Conservation (phyloP, 2,797 vertebrate genomes). For the Eulemur coronatus region DNA sequence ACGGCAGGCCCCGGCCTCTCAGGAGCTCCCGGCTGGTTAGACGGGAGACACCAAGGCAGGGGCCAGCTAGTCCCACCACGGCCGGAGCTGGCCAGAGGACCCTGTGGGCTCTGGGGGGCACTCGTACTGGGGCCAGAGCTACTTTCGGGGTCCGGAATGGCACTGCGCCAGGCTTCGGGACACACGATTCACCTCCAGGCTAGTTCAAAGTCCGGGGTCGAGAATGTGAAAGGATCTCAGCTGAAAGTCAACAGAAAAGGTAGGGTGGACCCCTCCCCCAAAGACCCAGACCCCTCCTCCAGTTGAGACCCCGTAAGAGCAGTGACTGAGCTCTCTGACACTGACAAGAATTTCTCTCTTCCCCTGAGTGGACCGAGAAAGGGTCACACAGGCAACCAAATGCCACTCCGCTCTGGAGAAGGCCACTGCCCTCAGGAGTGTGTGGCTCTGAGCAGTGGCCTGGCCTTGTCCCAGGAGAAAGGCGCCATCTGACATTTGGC, state of each 20-base stretch:
- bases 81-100: too few relatives aligned
- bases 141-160: too few relatives aligned
- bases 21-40: rapidly evolving
- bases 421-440: rapidly evolving
- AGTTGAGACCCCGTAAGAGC: rapidly evolving
- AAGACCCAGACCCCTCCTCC: too few relatives aligned
- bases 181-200: rapidly evolving
- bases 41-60: rapidly evolving
- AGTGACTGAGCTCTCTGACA: background rate
- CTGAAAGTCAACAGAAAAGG: background rate
- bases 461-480: background rate
- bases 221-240: background rate
- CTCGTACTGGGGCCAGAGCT: background rate
- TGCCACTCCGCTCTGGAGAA: rapidly evolving
- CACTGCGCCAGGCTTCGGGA: background rate
- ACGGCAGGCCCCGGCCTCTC: too few relatives aligned
- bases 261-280: rapidly evolving
- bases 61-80: rapidly evolving
- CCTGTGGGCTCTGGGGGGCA: rapidly evolving
- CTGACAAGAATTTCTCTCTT: background rate
- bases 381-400: background rate
- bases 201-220: rapidly evolving
- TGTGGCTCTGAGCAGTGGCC: too few relatives aligned
- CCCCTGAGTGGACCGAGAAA: background rate
- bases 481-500: background rate